phyloP scores from a whole-genome alignment of 2,888 invertebrate genomes.

The Tridacna crocea region DNA sequence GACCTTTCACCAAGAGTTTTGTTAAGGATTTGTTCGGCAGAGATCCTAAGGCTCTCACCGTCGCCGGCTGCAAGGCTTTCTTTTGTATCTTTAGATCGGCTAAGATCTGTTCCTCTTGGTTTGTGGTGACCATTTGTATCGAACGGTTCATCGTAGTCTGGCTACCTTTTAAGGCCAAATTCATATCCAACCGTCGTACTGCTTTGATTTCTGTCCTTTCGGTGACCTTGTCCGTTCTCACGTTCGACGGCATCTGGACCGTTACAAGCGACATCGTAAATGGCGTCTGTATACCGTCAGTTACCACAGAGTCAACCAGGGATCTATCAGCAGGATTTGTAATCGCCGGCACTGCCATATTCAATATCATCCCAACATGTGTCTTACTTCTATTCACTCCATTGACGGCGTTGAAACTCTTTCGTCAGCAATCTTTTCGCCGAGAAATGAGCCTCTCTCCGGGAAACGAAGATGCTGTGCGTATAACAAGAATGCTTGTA shows the following conservation, averaged over 20 bases:
- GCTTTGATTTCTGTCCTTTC: conserved; percentile 27
- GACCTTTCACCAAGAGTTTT: conserved; percentile 64
- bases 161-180: conserved; percentile 60
- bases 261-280: conserved; percentile 53
- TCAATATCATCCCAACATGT: conserved; percentile 59
- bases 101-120: conserved; percentile 68
- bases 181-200: conserved; percentile 46
- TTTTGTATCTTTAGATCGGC: conserved; percentile 60
- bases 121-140: conserved; percentile 63
- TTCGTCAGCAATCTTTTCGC: conserved; percentile 29
- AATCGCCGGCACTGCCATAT: conserved; percentile 55
- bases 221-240: conserved; percentile 17
- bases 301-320: conserved; percentile 20
- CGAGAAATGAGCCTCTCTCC: conserved; percentile 20
- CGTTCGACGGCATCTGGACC: conserved; percentile 60
- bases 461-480: conserved; percentile 41
- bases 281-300: conserved; percentile 41
- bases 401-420: conserved; percentile 51
- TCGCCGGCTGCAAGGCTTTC: conserved; percentile 62
- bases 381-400: conserved; percentile 61
- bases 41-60: conserved; percentile 61
- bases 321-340: conserved; percentile 41
- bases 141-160: conserved; percentile 69
- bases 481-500: conserved; percentile 70
- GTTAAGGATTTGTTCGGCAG: conserved; percentile 45